Base-by-base conservation (phyloP, 1,140 invertebrate genomes). In the Frieseomelitta varia region DNA sequence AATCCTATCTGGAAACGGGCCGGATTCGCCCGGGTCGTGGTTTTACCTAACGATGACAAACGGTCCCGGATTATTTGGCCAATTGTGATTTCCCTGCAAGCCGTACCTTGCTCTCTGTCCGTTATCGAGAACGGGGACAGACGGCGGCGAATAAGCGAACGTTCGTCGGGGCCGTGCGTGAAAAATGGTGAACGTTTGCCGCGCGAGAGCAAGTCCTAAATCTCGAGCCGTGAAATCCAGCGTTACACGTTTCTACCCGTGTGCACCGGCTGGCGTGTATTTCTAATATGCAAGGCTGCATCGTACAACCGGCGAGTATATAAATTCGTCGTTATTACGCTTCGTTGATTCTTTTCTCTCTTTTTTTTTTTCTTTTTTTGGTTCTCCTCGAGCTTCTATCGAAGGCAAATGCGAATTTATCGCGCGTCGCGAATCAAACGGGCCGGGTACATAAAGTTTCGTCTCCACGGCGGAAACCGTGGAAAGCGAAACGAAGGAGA, bases 21-120 rank as follows among this genome's bases (percentile, higher is more conserved):
- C 58, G 67, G 34, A 81, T 69, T 55, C 55, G 34, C n/a, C 34
- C 39, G 39, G 53, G 1, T 51, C 67, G 55, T 58, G 81, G 81
- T 78, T 86, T 79, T 73, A 78, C 68, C 85, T 86, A 86, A 86
- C 85, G 85, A 86, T 86, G 85, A 86, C 74, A 73, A 86, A 86
- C 85, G 75, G 27, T 6, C 27, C 58, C 6, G 81, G 80, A 86
- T 86, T 86, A 86, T 84, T 83, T 47, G 81, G 56, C 58, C 74
- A 55, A 63, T 83, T 27, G 24, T 84, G 34, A 77, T 73, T 83
- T 67, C 61, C 78, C 47, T 30, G 58, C 34, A 58, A 56, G 6
- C 27, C 71, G 55, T 34, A 30, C 27, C 39, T 39, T 19, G 56
- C 34, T 61, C 11, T 61, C 34, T 63, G 74, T 2, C 3, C 34